Evolutionary conservation across 2,113 vertebrate genomes (phyloP).

Genomic region (Xiphophorus maculatus): DNA sequence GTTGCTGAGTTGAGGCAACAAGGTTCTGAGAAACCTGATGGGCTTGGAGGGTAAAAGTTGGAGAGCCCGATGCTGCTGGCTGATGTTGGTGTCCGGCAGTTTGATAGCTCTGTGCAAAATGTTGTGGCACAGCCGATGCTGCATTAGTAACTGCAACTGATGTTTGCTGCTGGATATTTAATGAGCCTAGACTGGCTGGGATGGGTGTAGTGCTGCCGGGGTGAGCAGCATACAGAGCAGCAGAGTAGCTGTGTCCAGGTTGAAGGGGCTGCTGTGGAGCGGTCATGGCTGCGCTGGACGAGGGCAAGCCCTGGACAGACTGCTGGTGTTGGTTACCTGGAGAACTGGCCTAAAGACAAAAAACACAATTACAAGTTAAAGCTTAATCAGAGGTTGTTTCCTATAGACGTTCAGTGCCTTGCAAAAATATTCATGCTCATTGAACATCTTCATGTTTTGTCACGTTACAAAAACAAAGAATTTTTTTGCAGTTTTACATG

Average conservation of each 20-base stretch:
- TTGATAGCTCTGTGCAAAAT: constrained; percentile 62
- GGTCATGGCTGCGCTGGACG: constrained; percentile 51
- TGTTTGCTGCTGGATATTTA: constrained; percentile 73
- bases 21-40: constrained; percentile 57
- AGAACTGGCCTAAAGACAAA: constrained; percentile 60
- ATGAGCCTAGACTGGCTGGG: constrained; percentile 60
- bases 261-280: constrained; percentile 59
- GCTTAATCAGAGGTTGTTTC: neutral
- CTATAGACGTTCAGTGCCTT: neutral
- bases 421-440: neutral
- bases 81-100: constrained; percentile 56
- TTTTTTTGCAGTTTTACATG: neutral
- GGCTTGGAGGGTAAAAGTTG: constrained; percentile 35
- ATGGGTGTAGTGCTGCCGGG: constrained; percentile 28
- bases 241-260: constrained; percentile 60
- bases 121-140: constrained; percentile 47
- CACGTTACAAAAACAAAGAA: neutral
- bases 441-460: neutral
- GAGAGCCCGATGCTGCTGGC: constrained; percentile 31
- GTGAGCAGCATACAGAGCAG: constrained; percentile 47
- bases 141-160: constrained; percentile 39
- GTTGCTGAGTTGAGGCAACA: constrained; percentile 34
- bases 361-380: constrained; percentile 28
- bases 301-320: constrained; percentile 55
- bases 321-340: constrained; percentile 60